Percentiles rank a stretch among this genome's conserved stretches.
Conservation (phyloP, 2,113 vertebrate genomes). For the Spheniscus mendiculus region DNA sequence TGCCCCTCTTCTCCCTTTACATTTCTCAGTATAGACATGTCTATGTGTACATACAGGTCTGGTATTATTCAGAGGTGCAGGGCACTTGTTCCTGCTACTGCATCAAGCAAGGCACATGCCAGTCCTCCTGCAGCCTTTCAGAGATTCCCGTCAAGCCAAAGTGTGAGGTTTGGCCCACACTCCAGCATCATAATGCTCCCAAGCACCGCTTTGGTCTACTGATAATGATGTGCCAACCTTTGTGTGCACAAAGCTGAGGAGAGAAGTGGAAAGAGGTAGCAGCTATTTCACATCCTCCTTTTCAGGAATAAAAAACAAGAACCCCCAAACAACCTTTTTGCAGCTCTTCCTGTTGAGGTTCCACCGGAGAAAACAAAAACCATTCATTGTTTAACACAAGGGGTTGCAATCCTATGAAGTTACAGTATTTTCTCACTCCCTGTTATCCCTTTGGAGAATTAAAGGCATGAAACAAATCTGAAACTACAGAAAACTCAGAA, state of each 20-base stretch:
- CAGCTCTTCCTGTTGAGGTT: conserved; percentile 10
- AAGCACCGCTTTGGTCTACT: neutral
- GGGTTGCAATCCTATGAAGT: neutral
- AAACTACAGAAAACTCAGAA: neutral
- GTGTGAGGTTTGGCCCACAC: neutral
- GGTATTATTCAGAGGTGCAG: neutral
- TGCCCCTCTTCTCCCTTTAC: neutral
- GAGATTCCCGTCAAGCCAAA: neutral
- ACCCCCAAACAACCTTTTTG: neutral
- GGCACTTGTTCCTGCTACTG: neutral
- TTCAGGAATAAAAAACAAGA: neutral
- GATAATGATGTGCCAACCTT: neutral
- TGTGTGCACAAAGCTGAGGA: neutral
- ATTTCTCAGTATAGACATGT: neutral
- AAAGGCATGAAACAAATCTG: neutral
- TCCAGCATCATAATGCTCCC: fast-evolving
- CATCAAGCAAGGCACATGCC: neutral
- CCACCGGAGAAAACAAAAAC: neutral
- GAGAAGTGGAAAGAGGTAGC: neutral
- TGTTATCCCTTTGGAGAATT: neutral
- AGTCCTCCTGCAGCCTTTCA: neutral
- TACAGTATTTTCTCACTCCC: neutral
- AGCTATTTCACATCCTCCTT: conserved; percentile 35
- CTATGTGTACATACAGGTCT: neutral
- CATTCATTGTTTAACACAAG: neutral